These are phyloP conservation scores for Tribolium castaneum DNA, from an alignment of 1,140 invertebrate genomes.

Conservation along the genomic window DNA sequence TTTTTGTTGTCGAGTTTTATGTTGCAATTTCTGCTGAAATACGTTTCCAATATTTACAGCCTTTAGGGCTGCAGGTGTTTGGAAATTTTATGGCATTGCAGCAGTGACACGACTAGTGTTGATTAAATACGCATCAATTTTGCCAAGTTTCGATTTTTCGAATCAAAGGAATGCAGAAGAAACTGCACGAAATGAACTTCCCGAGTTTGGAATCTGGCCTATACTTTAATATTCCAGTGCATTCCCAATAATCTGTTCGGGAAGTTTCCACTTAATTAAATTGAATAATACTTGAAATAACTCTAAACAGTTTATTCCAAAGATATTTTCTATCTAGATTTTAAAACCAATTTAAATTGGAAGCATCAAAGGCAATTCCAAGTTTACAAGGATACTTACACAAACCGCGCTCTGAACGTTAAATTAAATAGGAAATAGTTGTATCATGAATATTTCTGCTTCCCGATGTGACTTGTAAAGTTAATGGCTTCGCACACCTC, in stretches of 20 bases:
- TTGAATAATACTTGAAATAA: conserved; percentile 43
- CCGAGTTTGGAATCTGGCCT: conserved; percentile 11
- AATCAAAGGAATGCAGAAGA: conserved; percentile 14
- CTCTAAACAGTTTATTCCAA: conserved; percentile 21
- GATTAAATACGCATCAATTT: not conserved
- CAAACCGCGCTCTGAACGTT: not conserved
- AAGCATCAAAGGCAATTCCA: conserved; percentile 10
- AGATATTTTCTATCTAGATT: conserved; percentile 2
- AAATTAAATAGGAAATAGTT: conserved; percentile 11
- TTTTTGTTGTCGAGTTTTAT: conserved; percentile 27
- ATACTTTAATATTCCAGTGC: conserved; percentile 37
- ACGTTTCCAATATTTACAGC: conserved; percentile 41
- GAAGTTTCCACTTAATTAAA: conserved; percentile 37
- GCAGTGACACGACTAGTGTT: not conserved
- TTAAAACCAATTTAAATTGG: conserved; percentile 15
- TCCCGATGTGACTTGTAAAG: not conserved
- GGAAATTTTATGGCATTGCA: not conserved
- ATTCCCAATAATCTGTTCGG: conserved; percentile 22
- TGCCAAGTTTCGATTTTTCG: not conserved
- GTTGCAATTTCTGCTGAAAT: conserved; percentile 40
- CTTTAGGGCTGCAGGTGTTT: conserved; percentile 46
- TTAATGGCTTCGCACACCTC: not conserved
- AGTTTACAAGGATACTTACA: conserved; percentile 22
- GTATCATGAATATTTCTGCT: not conserved
- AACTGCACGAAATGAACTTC: conserved; percentile 14